Evolutionary conservation across 2,888 invertebrate species (phyloP).

Genomic region (Leistus spinibarbis): DNA sequence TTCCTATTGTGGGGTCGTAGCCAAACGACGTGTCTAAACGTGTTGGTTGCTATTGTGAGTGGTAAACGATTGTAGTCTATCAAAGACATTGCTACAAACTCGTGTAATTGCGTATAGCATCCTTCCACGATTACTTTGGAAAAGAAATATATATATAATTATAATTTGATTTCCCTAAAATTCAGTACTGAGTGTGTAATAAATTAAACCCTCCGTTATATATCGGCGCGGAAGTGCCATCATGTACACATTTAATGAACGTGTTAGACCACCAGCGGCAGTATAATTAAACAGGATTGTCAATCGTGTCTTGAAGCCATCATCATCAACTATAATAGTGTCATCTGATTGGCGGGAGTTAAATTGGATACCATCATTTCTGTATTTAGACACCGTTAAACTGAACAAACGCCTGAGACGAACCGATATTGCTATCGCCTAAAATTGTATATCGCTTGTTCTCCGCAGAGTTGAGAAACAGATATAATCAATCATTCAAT

Average conservation of each 20-base stretch:
- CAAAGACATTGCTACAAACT: no score
- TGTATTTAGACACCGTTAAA: not conserved
- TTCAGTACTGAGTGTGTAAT: no score
- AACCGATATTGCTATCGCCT: not conserved
- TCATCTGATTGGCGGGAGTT: not conserved
- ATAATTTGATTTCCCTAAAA: no score
- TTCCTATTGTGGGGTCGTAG: no score
- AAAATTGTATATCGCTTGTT: slow-evolving; percentile 3
- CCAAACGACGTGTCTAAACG: no score
- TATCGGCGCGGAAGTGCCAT: no score
- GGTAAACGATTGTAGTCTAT: no score
- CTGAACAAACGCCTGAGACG: not conserved
- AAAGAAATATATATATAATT: no score
- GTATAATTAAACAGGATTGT: not conserved
- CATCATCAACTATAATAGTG: not conserved
- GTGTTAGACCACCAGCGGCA: not conserved
- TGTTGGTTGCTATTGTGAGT: no score
- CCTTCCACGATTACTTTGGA: no score
- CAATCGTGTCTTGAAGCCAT: not conserved
- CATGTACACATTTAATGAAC: not conserved
- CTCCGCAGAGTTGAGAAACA: not conserved
- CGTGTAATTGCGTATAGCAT: no score
- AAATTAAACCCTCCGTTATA: no score
- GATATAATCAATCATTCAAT: slow-evolving; percentile 1
- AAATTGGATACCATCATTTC: not conserved